Evolutionary conservation across 1,140 invertebrate species (phyloP), one percentile per base, ranked within the genome.

Genomic region (Micrasema longulum): DNA sequence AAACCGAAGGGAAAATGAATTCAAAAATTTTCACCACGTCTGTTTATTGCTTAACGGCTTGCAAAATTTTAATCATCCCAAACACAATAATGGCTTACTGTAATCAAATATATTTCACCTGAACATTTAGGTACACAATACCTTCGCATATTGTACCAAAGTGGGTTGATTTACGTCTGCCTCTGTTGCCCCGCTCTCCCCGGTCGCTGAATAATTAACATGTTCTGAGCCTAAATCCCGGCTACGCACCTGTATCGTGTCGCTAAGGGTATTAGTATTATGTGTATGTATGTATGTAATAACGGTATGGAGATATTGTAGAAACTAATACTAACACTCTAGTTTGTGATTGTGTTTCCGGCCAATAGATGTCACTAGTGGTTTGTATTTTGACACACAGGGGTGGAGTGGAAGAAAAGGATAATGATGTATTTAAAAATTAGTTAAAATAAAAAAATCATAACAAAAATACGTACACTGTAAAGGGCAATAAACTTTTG

Each of bases 151-250:
- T 14, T 22, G 18, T 14, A 18, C 16, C 16, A 31, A 31, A 31
- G 47, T 48, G 20, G 18, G 7, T 48, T 16, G 47, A 48, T 20
- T 48, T 48, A 48, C 47, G 31, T 60, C 26, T 55, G 35, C 52
- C 52, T 31, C 14, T n/a, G 52, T 23, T 53, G 10, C 55, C 55
- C 55, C 55, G 4, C 35, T 23, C 18, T 22, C 55, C 35, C 22
- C 55, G 55, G 55, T 60, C 52, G 35, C 26, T 55, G 55, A 60
- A 60, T 60, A 60, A 60, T 60, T 60, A 60, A 60, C 55, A 60
- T 60, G 22, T 26, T 14, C 55, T 11, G 36, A 38, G 20, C 55
- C 55, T 5, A 60, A 41, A 60, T 60, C 16, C 55, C 55, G 16
- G 7, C 14, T 60, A 60, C 55, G 55, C 55, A 60, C 55, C 55